A percentile compares a stretch with the other conserved stretches of the same genome.
These are phyloP conservation scores for Montipora cactus DNA, from an alignment of 64 coral and sea anemone species.

Conservation along the genomic window DNA sequence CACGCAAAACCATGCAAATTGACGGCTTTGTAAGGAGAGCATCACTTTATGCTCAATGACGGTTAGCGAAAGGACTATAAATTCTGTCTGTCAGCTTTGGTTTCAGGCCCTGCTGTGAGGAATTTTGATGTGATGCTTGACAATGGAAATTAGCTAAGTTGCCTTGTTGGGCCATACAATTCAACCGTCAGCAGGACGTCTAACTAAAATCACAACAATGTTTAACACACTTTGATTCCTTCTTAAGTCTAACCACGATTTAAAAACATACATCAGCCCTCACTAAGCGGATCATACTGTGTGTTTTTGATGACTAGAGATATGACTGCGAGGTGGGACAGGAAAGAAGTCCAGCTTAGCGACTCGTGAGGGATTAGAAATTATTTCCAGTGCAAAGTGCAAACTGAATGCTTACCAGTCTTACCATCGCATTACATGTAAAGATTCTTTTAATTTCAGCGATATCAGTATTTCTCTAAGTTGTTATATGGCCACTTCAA, in stretches of 20 bases:
- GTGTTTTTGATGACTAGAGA: not conserved
- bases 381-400: not conserved
- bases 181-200: conserved; percentile 12
- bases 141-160: not conserved
- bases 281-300: too few relatives aligned
- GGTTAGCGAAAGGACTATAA: not conserved
- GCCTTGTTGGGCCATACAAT: conserved; percentile 10
- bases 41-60: not conserved
- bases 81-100: not conserved
- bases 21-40: not conserved
- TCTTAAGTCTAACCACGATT: not conserved
- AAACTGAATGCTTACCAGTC: not conserved
- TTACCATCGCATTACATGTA: not conserved
- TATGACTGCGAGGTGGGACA: not conserved
- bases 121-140: conserved; percentile 27
- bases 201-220: conserved; percentile 15
- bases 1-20: not conserved
- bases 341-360: not conserved
- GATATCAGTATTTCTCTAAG: not conserved
- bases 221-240: not conserved
- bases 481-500: not conserved
- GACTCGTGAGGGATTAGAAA: not conserved
- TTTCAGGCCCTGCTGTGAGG: conserved; percentile 49
- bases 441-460: not conserved
- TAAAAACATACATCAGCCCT: not conserved